Evolutionary conservation across 2,797 vertebrate species (phyloP).

Genomic region (Florisuga fusca): DNA sequence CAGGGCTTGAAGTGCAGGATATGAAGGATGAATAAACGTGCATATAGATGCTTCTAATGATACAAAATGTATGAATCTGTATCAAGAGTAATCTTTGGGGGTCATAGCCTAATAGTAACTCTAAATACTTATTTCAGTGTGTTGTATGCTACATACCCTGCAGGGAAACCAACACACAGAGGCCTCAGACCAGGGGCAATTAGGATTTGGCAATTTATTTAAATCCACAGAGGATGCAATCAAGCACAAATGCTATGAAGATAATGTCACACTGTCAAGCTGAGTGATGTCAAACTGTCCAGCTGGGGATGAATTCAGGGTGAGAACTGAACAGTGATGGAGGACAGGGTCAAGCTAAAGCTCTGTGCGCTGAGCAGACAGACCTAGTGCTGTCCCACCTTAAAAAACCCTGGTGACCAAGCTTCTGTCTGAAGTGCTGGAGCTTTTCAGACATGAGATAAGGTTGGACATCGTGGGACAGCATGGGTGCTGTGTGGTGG

Average conservation of each 20-base stretch:
- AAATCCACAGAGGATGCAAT: background rate
- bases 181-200: background rate
- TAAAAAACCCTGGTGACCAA: fast-evolving
- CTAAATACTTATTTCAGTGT: background rate
- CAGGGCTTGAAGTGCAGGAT: background rate
- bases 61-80: background rate
- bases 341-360: background rate
- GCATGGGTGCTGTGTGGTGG: fast-evolving
- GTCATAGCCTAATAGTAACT: background rate
- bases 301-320: background rate
- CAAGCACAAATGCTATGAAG: background rate
- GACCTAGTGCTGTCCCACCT: background rate
- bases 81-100: background rate
- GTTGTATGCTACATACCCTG: background rate
- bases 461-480: background rate
- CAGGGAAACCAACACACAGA: background rate
- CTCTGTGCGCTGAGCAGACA: background rate
- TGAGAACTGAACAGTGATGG: fast-evolving
- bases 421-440: background rate
- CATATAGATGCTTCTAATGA: background rate
- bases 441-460: background rate
- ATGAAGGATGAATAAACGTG: background rate
- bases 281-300: too few relatives aligned
- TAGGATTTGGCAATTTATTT: background rate
- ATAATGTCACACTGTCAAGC: background rate